A percentile compares a stretch with the other conserved stretches of the same genome.
Evolutionary conservation across 1,140 invertebrate species (phyloP).

Genomic region (Platorchestia sp.): DNA sequence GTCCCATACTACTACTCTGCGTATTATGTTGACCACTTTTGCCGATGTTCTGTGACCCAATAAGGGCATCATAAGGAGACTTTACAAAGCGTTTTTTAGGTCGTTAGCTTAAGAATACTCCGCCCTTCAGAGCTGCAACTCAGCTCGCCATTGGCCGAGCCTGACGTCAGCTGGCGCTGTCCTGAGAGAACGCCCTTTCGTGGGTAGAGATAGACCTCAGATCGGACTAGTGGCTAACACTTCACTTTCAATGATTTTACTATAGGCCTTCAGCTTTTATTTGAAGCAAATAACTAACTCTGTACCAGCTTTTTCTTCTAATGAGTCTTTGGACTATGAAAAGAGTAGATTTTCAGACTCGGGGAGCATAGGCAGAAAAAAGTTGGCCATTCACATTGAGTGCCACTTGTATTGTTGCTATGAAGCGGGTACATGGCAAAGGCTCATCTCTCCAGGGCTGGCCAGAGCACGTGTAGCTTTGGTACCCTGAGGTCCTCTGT

Average conservation of each 20-base stretch:
- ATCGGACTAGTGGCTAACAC: slow-evolving; percentile 9
- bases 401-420: neutral
- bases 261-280: neutral
- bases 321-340: neutral
- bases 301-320: neutral
- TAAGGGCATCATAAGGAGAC: slow-evolving; percentile 53
- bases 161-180: slow-evolving; percentile 46
- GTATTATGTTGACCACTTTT: slow-evolving; percentile 9
- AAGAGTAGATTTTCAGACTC: neutral
- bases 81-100: slow-evolving; percentile 42
- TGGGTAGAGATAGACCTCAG: slow-evolving; percentile 29
- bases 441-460: neutral
- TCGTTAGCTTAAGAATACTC: slow-evolving; percentile 39
- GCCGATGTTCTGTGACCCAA: slow-evolving; percentile 45
- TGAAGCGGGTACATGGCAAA: neutral
- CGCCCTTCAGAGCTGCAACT: slow-evolving; percentile 52
- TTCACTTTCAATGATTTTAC: neutral
- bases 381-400: neutral
- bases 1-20: slow-evolving; percentile 4
- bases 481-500: neutral
- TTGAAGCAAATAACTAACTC: neutral
- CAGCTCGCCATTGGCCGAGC: slow-evolving; percentile 39
- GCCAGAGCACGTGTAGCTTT: slow-evolving; percentile 37
- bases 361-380: neutral
- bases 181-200: slow-evolving; percentile 41